Percentiles rank a stretch among this genome's conserved stretches.
phyloP scores from a whole-genome alignment of 2,888 invertebrate genomes.

The Acanthosepion pharaonis region DNA sequence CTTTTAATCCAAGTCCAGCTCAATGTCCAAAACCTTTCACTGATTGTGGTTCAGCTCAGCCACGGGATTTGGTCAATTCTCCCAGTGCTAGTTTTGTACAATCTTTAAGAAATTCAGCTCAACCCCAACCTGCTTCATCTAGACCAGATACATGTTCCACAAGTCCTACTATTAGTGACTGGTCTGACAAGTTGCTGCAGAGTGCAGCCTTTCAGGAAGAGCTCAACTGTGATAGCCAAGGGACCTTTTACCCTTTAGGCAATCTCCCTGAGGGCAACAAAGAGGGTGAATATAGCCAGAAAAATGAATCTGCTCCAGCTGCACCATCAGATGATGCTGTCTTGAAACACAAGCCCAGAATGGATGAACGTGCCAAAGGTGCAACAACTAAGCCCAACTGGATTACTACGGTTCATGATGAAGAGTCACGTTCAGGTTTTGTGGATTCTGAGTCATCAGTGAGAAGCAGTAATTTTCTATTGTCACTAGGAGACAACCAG shows the following conservation, averaged over 20 bases:
- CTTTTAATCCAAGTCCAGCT: not conserved
- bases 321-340: not conserved
- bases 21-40: no score
- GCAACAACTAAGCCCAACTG: not conserved
- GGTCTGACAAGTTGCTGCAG: not conserved
- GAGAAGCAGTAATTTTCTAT: not conserved
- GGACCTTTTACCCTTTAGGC: not conserved
- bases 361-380: not conserved
- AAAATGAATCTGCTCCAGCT: not conserved
- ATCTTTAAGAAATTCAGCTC: not conserved
- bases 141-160: not conserved
- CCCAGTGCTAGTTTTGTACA: not conserved
- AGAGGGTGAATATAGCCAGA: not conserved
- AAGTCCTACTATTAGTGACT: not conserved
- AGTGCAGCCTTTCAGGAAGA: not conserved
- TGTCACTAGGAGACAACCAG: conserved; percentile 48
- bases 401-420: conserved; percentile 46
- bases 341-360: not conserved
- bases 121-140: not conserved
- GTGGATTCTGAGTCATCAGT: not conserved
- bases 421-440: not conserved
- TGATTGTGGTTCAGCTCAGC: not conserved
- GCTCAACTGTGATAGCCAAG: conserved; percentile 1
- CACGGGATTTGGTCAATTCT: not conserved
- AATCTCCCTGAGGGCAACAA: not conserved